Evolutionary conservation across 53 echinoderm and acorn worm species (phyloP).

Genomic region (Luidia sarsii): DNA sequence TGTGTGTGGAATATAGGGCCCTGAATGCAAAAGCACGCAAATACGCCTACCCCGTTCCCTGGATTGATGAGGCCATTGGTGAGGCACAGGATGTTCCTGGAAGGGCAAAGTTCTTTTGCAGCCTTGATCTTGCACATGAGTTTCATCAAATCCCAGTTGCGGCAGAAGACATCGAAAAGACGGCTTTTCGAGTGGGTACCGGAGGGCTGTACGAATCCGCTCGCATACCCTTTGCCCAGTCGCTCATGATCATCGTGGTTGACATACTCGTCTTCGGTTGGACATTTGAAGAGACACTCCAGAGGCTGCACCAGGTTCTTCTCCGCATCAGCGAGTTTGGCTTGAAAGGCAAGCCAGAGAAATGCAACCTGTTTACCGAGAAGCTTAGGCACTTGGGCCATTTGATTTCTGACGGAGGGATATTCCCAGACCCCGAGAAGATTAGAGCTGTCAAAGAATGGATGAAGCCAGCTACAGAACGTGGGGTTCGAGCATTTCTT

Average conservation of each 20-base stretch:
- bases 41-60: too few species aligned
- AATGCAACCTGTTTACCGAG: constrained; percentile 27
- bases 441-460: background rate
- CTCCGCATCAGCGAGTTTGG: background rate
- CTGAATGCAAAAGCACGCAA: too few species aligned
- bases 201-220: constrained; percentile 73
- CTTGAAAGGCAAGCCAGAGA: background rate
- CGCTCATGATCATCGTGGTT: background rate
- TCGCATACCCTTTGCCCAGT: too few species aligned
- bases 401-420: background rate
- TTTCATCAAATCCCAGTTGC: constrained; percentile 37
- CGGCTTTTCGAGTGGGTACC: too few species aligned
- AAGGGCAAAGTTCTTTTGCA: constrained; percentile 49
- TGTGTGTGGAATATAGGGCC: too few species aligned
- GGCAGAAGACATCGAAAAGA: constrained; percentile 36
- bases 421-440: too few species aligned
- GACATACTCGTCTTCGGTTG: too few species aligned
- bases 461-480: background rate
- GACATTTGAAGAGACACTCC: too few species aligned
- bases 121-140: constrained; percentile 51
- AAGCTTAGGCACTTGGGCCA: constrained; percentile 5
- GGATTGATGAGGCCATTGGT: too few species aligned
- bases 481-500: background rate
- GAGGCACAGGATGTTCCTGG: constrained; percentile 44
- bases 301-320: background rate